These are phyloP conservation scores for Charaxes varanes DNA, from an alignment of 1,140 invertebrate species.

Conservation along the genomic window DNA sequence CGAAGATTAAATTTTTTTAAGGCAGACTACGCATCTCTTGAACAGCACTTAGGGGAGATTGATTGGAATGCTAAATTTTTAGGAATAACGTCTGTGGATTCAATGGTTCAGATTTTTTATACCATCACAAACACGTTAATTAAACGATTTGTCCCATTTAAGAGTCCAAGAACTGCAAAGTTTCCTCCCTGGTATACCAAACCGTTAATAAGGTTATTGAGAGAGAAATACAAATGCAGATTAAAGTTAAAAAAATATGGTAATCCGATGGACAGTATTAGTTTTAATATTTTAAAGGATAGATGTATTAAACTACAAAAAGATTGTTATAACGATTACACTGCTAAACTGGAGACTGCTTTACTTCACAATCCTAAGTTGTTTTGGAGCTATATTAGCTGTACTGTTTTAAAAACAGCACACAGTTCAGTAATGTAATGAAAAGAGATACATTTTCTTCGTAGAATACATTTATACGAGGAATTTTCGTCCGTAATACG, in stretches of 20 bases:
- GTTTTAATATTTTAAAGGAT: too few relatives aligned
- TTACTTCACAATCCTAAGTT: not conserved
- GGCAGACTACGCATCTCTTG: not conserved
- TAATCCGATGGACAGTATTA: too few relatives aligned
- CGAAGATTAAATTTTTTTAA: not conserved
- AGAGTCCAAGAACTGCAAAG: not conserved
- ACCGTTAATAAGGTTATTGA: too few relatives aligned
- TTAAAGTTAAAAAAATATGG: too few relatives aligned
- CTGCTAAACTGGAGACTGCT: not conserved
- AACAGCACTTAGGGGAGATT: not conserved
- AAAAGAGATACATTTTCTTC: too few relatives aligned
- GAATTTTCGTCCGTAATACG: too few relatives aligned
- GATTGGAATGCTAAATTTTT: not conserved
- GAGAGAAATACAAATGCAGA: too few relatives aligned
- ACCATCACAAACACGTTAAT: too few relatives aligned
- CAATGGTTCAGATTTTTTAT: not conserved
- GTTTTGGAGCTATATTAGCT: not conserved
- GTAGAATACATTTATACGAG: too few relatives aligned
- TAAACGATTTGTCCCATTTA: not conserved
- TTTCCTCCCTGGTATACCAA: not conserved
- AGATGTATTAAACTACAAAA: too few relatives aligned
- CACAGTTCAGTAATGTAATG: too few relatives aligned
- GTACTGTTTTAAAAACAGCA: too few relatives aligned
- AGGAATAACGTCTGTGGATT: not conserved
- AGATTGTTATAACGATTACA: not conserved